Evolutionary conservation across 2,888 invertebrate species (phyloP).

Genomic region (Adelphocoris suturalis): DNA sequence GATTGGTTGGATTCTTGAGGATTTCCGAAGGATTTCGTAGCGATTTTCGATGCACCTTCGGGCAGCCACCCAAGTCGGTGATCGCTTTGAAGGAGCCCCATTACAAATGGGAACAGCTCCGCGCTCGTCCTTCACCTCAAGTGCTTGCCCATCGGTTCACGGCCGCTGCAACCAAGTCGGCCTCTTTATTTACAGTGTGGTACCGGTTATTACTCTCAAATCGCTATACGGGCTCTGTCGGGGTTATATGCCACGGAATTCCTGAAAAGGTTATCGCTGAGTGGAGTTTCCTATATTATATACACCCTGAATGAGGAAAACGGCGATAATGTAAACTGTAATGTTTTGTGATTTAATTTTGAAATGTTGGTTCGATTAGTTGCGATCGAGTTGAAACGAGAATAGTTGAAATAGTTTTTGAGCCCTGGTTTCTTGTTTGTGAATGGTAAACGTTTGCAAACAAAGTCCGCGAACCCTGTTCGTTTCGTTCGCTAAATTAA

Average conservation of each 20-base stretch:
- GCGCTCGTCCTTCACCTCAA: slow-evolving; percentile 37
- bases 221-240: neutral
- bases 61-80: slow-evolving; percentile 16
- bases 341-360: too few relatives aligned
- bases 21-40: neutral
- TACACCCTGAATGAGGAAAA: too few relatives aligned
- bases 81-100: neutral
- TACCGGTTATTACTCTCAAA: slow-evolving; percentile 21
- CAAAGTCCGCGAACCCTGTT: too few relatives aligned
- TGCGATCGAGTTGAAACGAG: too few relatives aligned
- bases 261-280: neutral
- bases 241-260: neutral
- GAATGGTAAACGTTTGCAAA: too few relatives aligned
- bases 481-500: too few relatives aligned
- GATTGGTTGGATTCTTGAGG: neutral
- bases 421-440: too few relatives aligned
- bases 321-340: too few relatives aligned
- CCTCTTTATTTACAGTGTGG: neutral
- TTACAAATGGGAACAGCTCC: slow-evolving; percentile 22
- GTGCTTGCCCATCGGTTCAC: slow-evolving; percentile 43
- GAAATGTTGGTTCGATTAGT: too few relatives aligned
- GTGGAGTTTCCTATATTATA: neutral
- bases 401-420: too few relatives aligned
- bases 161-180: slow-evolving; percentile 25
- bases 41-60: slow-evolving; percentile 11